phyloP scores from a whole-genome alignment of 2,797 vertebrate species.

The Pogoniulus pusillus region DNA sequence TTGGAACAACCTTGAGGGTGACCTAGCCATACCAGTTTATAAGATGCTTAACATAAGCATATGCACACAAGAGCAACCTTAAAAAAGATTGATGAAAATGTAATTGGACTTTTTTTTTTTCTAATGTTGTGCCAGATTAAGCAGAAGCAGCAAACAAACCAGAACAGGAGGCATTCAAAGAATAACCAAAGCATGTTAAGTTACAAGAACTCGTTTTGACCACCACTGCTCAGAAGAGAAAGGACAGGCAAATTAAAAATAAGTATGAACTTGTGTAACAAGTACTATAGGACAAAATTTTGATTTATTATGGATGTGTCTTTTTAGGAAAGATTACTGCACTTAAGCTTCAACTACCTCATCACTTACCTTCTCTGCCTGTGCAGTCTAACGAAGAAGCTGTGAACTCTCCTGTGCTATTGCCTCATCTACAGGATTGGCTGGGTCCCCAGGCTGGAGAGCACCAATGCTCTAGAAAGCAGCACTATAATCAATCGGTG shows the following conservation, averaged over 20 bases:
- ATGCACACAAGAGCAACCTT: neutral
- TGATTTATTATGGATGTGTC: neutral
- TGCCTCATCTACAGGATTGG: neutral
- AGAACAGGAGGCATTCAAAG: neutral
- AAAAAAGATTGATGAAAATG: neutral
- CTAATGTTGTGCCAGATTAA: neutral
- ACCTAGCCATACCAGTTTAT: neutral
- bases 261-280: neutral
- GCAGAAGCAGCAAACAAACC: neutral
- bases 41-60: neutral
- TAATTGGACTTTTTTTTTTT: neutral
- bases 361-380: neutral
- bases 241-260: neutral
- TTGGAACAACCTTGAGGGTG: neutral
- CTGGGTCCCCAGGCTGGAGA: neutral
- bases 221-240: neutral
- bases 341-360: neutral
- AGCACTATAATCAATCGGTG: neutral
- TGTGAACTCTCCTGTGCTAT: neutral
- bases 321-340: neutral
- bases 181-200: neutral
- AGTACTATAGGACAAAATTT: neutral
- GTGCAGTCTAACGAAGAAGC: neutral
- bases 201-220: neutral
- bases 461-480: neutral